Percentiles rank a stretch among this genome's conserved stretches.
Evolutionary conservation across 2,797 vertebrate genomes (phyloP).

Genomic region (Spatula versicolor): DNA sequence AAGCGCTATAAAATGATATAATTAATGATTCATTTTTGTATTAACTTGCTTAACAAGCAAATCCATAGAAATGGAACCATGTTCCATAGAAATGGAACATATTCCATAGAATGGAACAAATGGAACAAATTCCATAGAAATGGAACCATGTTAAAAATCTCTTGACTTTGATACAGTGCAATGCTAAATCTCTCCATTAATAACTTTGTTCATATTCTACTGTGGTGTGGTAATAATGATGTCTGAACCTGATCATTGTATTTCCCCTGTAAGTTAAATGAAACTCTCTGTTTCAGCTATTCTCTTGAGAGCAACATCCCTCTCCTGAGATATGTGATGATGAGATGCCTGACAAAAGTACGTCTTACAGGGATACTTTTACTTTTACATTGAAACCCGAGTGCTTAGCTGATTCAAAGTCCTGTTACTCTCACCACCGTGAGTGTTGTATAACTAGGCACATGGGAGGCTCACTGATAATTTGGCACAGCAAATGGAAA

Average conservation of each 20-base stretch:
- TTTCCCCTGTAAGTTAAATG: not conserved
- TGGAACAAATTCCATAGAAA: not conserved
- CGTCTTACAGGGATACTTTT: slow-evolving; percentile 10
- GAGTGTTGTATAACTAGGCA: not conserved
- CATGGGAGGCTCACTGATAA: not conserved
- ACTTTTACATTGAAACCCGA: not conserved
- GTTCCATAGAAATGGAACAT: not conserved
- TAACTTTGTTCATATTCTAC: not conserved
- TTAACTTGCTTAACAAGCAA: not conserved
- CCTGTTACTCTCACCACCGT: not conserved
- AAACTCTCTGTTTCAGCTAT: not conserved
- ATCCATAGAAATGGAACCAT: not conserved
- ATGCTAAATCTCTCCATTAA: not conserved
- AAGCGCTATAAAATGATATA: not conserved
- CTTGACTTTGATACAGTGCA: not conserved
- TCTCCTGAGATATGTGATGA: not conserved
- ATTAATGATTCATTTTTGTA: not conserved
- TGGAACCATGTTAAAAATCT: not conserved
- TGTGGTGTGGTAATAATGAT: not conserved
- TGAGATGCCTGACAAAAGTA: slow-evolving; percentile 14
- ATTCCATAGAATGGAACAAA: no score
- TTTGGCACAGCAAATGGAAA: slow-evolving; percentile 30
- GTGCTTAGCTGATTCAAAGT: not conserved
- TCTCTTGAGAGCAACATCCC: not conserved
- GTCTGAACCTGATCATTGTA: not conserved